Conservation (phyloP, 2,888 invertebrate species). For the Poecilobothrus nobilitatus region DNA sequence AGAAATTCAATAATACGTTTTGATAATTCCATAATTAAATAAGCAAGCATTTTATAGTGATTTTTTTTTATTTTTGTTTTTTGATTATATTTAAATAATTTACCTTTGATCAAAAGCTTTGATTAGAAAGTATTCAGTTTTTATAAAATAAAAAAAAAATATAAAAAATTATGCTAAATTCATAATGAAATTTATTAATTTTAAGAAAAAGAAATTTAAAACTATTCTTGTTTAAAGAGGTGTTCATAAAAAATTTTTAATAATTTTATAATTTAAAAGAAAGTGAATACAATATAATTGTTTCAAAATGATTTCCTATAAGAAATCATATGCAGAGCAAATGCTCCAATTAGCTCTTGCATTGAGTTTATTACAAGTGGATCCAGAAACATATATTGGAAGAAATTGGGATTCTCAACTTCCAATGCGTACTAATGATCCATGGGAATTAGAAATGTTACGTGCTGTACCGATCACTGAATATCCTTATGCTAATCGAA, state of each 20-base stretch:
- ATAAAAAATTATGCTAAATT: not conserved
- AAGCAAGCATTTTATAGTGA: too few relatives aligned
- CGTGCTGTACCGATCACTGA: constrained; percentile 39
- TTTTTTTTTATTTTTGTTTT: too few relatives aligned
- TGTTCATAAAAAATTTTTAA: not conserved
- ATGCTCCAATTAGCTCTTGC: constrained; percentile 71
- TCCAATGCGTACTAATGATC: constrained; percentile 38
- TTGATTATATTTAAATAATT: not conserved
- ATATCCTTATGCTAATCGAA: constrained; percentile 42
- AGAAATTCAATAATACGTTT: not conserved
- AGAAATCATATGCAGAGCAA: constrained; percentile 75
- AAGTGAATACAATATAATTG: constrained; percentile 16
- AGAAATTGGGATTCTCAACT: constrained; percentile 46
- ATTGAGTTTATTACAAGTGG: constrained; percentile 67
- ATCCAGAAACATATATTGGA: constrained; percentile 61
- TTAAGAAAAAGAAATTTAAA: constrained; percentile 22
- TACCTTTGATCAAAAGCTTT: not conserved
- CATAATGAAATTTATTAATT: not conserved
- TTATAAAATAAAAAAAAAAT: too few relatives aligned
- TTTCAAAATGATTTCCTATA: constrained; percentile 62
- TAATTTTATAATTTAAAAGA: not conserved
- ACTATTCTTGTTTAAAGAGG: constrained; percentile 15
- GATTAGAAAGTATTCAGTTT: not conserved
- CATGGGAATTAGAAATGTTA: constrained; percentile 43
- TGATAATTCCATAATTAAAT: too few relatives aligned